These are phyloP conservation scores for Sphenodon punctatus DNA, from an alignment of 2,797 vertebrate species.

Conservation along the genomic window DNA sequence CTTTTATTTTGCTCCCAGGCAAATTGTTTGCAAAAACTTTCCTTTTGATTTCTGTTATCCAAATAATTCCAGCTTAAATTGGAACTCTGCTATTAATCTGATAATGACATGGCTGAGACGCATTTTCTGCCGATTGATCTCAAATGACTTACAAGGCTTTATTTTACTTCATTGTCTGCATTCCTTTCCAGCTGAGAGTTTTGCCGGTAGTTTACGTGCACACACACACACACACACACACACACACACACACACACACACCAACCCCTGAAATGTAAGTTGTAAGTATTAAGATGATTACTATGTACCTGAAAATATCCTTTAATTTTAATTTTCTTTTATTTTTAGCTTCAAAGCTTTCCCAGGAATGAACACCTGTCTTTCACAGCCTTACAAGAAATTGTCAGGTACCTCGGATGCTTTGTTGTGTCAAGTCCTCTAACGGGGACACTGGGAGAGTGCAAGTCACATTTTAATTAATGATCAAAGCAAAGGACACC, in stretches of 20 bases:
- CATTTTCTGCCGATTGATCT: conserved; percentile 77
- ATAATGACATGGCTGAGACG: conserved; percentile 79
- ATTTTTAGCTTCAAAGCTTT: conserved; percentile 82
- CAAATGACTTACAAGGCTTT: conserved; percentile 77
- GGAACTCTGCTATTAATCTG: conserved; percentile 81
- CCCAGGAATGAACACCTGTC: conserved; percentile 83
- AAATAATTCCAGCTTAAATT: conserved; percentile 81
- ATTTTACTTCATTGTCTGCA: conserved; percentile 75
- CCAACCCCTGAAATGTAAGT: conserved; percentile 61
- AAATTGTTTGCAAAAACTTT: conserved; percentile 76
- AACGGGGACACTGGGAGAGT: conserved; percentile 70
- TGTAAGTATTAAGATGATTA: conserved; percentile 80
- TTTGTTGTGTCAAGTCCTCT: conserved; percentile 78
- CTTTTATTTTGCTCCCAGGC: conserved; percentile 72
- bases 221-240: conserved; percentile 8
- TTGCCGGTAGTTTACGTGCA: conserved; percentile 62
- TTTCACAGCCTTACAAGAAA: conserved; percentile 73
- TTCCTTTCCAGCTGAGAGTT: conserved; percentile 73
- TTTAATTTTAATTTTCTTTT: conserved; percentile 81
- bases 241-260: background rate
- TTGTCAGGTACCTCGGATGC: conserved; percentile 68
- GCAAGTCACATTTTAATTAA: conserved; percentile 76
- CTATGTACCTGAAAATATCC: conserved; percentile 77
- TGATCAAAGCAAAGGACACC: conserved; percentile 79
- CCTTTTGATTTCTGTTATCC: conserved; percentile 82